Base-by-base conservation (phyloP, 1,140 invertebrate species). In the Neuroterus valhalla region DNA sequence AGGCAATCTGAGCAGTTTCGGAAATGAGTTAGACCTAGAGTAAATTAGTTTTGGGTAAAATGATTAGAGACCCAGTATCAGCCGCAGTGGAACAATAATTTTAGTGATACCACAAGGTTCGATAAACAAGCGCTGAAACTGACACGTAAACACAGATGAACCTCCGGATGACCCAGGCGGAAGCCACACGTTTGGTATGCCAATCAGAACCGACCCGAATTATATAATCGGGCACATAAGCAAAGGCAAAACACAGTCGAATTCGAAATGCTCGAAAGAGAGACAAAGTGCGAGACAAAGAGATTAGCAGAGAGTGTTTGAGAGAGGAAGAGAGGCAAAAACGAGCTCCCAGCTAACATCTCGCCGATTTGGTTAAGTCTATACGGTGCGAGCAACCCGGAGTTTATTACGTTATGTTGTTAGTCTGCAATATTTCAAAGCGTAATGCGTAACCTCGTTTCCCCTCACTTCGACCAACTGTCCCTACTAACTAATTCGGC, bases 71-170 rank as follows among this genome's bases (percentile, higher is more conserved):
- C 55, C 55, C 23, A 62, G 31, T 62, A 31, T 62, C 26, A 62
- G 31, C 55, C 55, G n/a, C 55, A 62, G 55, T 26, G 55, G 55
- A 62, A 62, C 55, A 62, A 62, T 62, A 62, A 62, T 62, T 62
- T 62, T 62, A 62, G 23, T n/a, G 55, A 62, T 62, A 62, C 55
- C 55, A 38, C 31, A 26, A 62, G 55, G 26, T 62, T 62, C 55
- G 55, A 62, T 62, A 62, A 62, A 62, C 55, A 62, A 62, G 55
- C 55, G 55, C 55, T 62, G 55, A 62, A 62, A 62, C 55, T 62
- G 55, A 62, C 55, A 62, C 55, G 55, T 62, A 62, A 62, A 62
- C 55, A 62, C 23, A 62, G 55, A 62, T 62, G 55, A 62, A 62
- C 55, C 55, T 62, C 55, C 21, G 55, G 21, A 62, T 62, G 55